phyloP scores from a whole-genome alignment of 2,888 invertebrate species.

The Carpatolechia fugitivella region DNA sequence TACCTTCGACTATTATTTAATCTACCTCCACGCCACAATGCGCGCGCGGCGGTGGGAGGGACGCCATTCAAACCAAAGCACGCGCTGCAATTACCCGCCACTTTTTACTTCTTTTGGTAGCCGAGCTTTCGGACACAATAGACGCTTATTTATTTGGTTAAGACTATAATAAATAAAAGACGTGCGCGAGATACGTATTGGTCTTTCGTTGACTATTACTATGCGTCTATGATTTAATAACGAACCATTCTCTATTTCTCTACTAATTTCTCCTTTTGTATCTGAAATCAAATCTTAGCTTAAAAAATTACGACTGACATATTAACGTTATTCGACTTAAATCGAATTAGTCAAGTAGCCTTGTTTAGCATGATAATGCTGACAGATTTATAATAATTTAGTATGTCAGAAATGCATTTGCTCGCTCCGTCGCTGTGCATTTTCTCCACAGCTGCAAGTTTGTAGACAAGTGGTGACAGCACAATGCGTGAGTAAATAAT shows the following conservation, averaged over 20 bases:
- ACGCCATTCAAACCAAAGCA: slow-evolving; percentile 48
- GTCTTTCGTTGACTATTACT: too few relatives aligned
- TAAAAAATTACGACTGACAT: background rate
- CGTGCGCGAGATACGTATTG: background rate
- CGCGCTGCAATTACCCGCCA: slow-evolving; percentile 33
- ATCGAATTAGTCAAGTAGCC: background rate
- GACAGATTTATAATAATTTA: slow-evolving; percentile 8
- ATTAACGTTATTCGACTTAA: background rate
- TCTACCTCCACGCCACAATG: slow-evolving; percentile 8
- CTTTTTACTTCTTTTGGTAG: slow-evolving; percentile 25
- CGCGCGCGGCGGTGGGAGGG: slow-evolving; percentile 30
- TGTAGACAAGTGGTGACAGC: slow-evolving; percentile 45
- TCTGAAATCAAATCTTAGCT: background rate
- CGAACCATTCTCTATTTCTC: too few relatives aligned
- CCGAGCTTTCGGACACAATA: slow-evolving; percentile 3
- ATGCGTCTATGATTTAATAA: too few relatives aligned
- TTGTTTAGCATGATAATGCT: background rate
- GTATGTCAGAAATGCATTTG: slow-evolving; percentile 2
- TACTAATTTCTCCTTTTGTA: too few relatives aligned
- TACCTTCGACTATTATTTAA: slow-evolving; percentile 3
- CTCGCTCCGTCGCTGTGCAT: slow-evolving; percentile 1
- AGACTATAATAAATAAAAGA: background rate
- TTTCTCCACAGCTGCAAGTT: slow-evolving; percentile 27
- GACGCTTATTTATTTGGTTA: slow-evolving; percentile 3
- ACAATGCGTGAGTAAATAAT: slow-evolving; percentile 64